Conservation (phyloP, 2,113 vertebrate species). For the Passer montanus region DNA sequence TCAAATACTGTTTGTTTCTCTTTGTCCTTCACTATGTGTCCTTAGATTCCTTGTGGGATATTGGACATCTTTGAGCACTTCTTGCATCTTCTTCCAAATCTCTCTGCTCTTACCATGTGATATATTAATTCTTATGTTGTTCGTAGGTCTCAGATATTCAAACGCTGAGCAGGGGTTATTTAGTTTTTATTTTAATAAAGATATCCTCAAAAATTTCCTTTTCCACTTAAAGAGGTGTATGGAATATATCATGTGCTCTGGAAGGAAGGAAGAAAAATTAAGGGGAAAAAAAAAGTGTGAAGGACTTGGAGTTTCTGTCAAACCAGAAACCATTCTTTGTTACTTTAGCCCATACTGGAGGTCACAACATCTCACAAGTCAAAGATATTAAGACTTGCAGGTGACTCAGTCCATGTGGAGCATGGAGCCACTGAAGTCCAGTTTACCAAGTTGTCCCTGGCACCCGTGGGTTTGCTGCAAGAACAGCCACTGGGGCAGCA, state of each 20-base stretch:
- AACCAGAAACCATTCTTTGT: not conserved
- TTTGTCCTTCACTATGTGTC: not conserved
- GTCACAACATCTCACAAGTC: not conserved
- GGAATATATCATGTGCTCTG: not conserved
- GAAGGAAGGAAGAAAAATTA: not conserved
- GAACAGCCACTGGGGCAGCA: not conserved
- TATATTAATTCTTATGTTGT: not conserved
- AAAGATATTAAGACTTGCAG: not conserved
- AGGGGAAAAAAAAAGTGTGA: fast-evolving
- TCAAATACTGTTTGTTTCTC: not conserved
- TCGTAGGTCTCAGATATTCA: not conserved
- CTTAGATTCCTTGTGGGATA: not conserved
- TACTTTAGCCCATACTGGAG: not conserved
- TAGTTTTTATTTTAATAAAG: not conserved
- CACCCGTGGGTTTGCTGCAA: fast-evolving
- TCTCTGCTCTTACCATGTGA: not conserved
- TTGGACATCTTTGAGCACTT: not conserved
- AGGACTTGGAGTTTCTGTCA: not conserved
- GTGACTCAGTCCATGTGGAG: not conserved
- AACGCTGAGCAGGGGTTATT: not conserved
- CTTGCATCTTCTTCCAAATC: not conserved
- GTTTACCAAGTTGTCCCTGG: not conserved
- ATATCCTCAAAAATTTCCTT: not conserved
- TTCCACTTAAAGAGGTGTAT: not conserved
- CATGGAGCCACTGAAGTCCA: not conserved